Base-by-base conservation (phyloP, 2,797 vertebrate genomes). In the Limnodromus scolopaceus region DNA sequence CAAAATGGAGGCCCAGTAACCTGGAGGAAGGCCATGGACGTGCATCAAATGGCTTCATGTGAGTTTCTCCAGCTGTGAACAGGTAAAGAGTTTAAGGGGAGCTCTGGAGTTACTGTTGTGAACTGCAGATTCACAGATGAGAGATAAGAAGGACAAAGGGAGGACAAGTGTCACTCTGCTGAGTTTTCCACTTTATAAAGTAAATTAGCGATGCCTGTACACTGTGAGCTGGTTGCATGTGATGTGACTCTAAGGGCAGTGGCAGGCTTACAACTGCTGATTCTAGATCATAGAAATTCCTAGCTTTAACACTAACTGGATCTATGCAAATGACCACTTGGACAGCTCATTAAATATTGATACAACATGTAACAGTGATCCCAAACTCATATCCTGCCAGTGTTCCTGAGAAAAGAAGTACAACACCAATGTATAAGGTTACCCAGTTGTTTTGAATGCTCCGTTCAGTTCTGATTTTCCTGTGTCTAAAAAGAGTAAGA, bases 241-340 rank as follows among this genome's bases (percentile, higher is more conserved):
- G 28, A 41, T 53, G 4, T 3, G 16, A 14, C 18, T 32, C 28
- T 32, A 64, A 63, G 58, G 16, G 11, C 25, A 36, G 22, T 7
- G 10, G 6, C 32, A 43, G 11, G 3, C 10, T 65, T 69, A 43
- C 11, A 54, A 15, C 5, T 49, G 15, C n/a, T 38, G 36, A 34
- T 53, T 12, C 36, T 38, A 85, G 36, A 24, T 41, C 16, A 32
- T 5, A 45, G 36, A 74, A 68, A 64, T 64, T 51, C 20, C 32
- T 58, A 53, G 16, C 24, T 71, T 86, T 84, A 82, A 78, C 9
- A 7, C 9, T 39, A 28, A 15, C 11, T 38, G 24, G 12, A 48
- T 55, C 11, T 66, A 11, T 23, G 20, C 6, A 4, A 81, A 79
- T 78, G 14, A 2, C 1, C 25, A 45, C 7, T 6, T 0, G 1